These are phyloP conservation scores for Gymnopithys bicolor DNA, from an alignment of 2,797 vertebrate genomes.

Conservation along the genomic window DNA sequence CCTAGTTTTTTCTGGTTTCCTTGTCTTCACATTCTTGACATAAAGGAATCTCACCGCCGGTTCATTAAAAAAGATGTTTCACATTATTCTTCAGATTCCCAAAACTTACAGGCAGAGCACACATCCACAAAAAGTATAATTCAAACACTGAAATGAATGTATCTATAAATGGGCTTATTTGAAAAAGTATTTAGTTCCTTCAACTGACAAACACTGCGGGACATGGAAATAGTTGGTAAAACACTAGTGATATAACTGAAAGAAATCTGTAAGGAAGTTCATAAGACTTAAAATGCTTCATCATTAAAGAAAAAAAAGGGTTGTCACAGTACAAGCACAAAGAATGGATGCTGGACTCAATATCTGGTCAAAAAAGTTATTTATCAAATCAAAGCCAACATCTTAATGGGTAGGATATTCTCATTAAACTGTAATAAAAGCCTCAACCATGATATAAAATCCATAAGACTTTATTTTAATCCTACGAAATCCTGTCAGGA, in stretches of 20 bases:
- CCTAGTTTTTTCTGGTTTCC: neutral
- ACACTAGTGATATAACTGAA: neutral
- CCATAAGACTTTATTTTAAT: slow-evolving; percentile 19
- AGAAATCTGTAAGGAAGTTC: neutral
- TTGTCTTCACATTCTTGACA: neutral
- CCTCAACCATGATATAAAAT: slow-evolving; percentile 35
- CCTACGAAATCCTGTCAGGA: slow-evolving; percentile 40
- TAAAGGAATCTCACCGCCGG: accelerated
- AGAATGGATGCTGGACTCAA: slow-evolving; percentile 3
- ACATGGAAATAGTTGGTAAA: neutral
- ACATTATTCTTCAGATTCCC: neutral
- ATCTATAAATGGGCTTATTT: neutral
- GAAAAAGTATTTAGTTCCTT: neutral
- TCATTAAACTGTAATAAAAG: slow-evolving; percentile 68
- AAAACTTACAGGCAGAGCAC: neutral
- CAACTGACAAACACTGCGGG: neutral
- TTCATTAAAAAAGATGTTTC: neutral
- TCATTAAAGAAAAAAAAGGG: neutral
- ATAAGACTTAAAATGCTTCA: neutral
- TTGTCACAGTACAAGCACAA: neutral
- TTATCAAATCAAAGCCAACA: slow-evolving; percentile 55
- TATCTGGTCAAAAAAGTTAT: slow-evolving; percentile 15
- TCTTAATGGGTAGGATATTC: slow-evolving; percentile 52
- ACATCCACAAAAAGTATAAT: neutral
- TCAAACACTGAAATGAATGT: neutral